Percentiles rank a stretch among this genome's conserved stretches.
These are phyloP conservation scores for Ancistrus triradiatus DNA, from an alignment of 2,113 vertebrate genomes.

Conservation along the genomic window DNA sequence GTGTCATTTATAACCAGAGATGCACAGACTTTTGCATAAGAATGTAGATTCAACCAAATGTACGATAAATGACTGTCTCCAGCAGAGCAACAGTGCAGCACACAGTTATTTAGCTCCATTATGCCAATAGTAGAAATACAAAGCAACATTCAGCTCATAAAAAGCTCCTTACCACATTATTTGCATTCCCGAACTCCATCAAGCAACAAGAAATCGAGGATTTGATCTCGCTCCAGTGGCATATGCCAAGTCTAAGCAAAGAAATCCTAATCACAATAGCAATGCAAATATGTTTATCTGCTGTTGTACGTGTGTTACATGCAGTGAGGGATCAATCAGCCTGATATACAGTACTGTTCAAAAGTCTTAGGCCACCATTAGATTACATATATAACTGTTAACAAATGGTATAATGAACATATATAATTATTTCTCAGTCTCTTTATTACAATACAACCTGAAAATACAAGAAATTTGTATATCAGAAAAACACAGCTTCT, in stretches of 20 bases:
- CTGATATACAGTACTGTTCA: no score
- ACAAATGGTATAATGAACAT: no score
- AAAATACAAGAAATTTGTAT: no score
- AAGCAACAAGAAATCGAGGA: conserved; percentile 40
- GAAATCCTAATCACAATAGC: conserved; percentile 10
- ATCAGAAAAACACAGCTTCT: no score
- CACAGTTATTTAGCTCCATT: conserved; percentile 12
- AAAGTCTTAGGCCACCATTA: no score
- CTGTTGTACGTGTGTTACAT: background rate
- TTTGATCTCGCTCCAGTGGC: conserved; percentile 25
- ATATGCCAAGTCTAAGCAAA: conserved; percentile 37
- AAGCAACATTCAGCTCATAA: conserved; percentile 44
- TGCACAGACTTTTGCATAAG: no score
- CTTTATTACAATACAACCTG: no score
- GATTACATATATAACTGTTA: no score
- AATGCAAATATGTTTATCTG: background rate
- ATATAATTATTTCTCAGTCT: no score
- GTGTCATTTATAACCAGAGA: no score
- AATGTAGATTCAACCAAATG: no score
- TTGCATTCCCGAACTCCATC: conserved; percentile 23
- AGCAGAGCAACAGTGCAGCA: background rate
- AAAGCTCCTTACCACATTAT: conserved; percentile 52
- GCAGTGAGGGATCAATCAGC: background rate
- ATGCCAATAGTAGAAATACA: conserved; percentile 36
- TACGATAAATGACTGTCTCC: background rate